phyloP scores from a whole-genome alignment of 1,140 invertebrate species.

The Daktulosphaira vitifoliae region DNA sequence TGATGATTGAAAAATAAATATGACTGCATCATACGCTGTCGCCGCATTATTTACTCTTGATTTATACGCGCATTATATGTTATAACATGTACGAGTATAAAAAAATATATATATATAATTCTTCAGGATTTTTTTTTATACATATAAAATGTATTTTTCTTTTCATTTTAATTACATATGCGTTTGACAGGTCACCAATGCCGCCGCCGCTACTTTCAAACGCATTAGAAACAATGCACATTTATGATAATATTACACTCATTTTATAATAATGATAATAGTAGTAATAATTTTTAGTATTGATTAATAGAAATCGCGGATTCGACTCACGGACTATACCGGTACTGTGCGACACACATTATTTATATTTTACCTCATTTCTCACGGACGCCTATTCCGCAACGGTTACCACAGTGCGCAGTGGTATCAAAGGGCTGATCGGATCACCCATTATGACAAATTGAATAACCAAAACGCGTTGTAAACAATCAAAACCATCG shows the following conservation, averaged over 20 bases:
- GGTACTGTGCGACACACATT: neutral
- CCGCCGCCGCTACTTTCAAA: conserved; percentile 5
- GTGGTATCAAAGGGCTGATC: no score
- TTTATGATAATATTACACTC: neutral
- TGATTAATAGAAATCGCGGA: neutral
- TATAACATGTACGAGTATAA: conserved; percentile 9
- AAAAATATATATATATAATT: neutral
- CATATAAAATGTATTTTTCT: neutral
- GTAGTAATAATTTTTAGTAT: no score
- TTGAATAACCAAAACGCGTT: no score
- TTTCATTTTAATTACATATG: conserved; percentile 18
- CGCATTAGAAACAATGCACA: conserved; percentile 22
- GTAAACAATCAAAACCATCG: no score
- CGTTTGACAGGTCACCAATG: neutral
- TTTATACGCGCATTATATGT: conserved; percentile 17
- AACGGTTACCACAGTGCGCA: no score
- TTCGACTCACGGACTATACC: conserved; percentile 20
- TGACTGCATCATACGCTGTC: neutral
- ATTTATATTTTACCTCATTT: neutral
- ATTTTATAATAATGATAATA: no score
- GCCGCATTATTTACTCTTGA: neutral
- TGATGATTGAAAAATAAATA: conserved; percentile 26
- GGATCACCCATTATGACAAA: no score
- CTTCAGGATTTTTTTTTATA: neutral
- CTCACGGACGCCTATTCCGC: no score